A percentile compares a stretch with the other conserved stretches of the same genome.
Evolutionary conservation across 2,113 vertebrate species (phyloP).

Genomic region (Mustelus asterias): DNA sequence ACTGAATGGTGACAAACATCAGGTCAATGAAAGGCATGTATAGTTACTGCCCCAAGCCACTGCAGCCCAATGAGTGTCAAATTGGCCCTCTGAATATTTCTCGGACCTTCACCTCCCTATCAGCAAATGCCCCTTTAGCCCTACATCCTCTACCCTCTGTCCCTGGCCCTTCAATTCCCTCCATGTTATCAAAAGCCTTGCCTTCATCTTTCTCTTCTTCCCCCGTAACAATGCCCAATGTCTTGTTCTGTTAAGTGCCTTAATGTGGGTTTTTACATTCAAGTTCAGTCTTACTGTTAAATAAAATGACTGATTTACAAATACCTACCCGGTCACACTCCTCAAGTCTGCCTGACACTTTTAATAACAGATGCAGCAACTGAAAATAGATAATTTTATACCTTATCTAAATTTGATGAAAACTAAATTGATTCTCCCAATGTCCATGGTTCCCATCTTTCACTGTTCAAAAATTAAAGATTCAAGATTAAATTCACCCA

Average conservation of each 20-base stretch:
- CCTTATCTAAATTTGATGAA: background rate
- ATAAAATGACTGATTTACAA: background rate
- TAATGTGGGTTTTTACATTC: background rate
- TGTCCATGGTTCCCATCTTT: background rate
- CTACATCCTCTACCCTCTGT: background rate
- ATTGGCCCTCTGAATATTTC: background rate
- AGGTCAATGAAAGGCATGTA: background rate
- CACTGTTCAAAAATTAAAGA: background rate
- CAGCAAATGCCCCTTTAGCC: too few relatives aligned
- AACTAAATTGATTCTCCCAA: background rate
- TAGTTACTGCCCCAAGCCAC: background rate
- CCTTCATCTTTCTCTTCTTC: background rate
- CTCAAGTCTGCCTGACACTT: background rate
- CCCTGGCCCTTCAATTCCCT: background rate
- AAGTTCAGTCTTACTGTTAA: background rate
- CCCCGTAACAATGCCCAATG: background rate
- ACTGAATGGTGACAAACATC: too few relatives aligned
- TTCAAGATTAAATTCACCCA: constrained; percentile 3
- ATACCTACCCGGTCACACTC: background rate
- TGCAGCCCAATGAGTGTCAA: background rate
- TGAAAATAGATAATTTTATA: background rate
- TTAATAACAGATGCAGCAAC: background rate
- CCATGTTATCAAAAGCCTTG: background rate
- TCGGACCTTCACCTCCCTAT: too few relatives aligned
- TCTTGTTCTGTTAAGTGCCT: background rate